Conservation (phyloP, 30 jellyfish, hydroid and myxozoan genomes). For the Pelagia noctiluca region DNA sequence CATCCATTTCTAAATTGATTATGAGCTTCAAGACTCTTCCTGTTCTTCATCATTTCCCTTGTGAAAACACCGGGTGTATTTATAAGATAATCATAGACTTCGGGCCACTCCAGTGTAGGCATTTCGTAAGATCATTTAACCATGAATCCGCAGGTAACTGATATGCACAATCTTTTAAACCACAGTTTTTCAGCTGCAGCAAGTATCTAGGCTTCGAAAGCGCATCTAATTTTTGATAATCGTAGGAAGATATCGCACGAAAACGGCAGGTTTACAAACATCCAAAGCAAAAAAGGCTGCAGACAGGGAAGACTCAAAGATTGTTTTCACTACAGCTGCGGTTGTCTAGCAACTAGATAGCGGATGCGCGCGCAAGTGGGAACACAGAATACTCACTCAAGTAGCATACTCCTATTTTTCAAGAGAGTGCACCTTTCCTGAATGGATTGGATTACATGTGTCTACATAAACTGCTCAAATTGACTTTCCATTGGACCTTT, state of each 20-base stretch:
- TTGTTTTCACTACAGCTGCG: background rate
- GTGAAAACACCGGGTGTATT: conserved; percentile 1
- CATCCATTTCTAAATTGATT: background rate
- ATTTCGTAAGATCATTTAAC: background rate
- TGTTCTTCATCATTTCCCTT: conserved; percentile 1
- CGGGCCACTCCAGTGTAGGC: conserved; percentile 6
- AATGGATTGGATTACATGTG: no score
- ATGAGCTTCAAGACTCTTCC: conserved; percentile 6
- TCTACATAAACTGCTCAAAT: no score
- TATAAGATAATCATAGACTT: background rate
- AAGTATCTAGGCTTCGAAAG: conserved; percentile 1
- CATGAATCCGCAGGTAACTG: conserved; percentile 8
- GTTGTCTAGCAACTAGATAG: conserved; percentile 1
- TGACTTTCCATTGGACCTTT: no score
- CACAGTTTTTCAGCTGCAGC: conserved; percentile 3
- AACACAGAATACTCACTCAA: conserved; percentile 3
- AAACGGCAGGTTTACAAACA: conserved; percentile 1
- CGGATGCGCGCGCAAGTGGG: conserved; percentile 10
- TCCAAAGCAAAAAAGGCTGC: conserved; percentile 1
- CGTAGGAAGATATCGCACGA: background rate
- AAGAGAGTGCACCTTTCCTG: no score
- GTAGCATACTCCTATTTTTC: no score
- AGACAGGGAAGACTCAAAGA: background rate
- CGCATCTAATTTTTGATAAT: no score
- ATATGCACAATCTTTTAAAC: background rate